phyloP scores from a whole-genome alignment of 2,888 invertebrate species.

The Pseudolycoriella hygida region DNA sequence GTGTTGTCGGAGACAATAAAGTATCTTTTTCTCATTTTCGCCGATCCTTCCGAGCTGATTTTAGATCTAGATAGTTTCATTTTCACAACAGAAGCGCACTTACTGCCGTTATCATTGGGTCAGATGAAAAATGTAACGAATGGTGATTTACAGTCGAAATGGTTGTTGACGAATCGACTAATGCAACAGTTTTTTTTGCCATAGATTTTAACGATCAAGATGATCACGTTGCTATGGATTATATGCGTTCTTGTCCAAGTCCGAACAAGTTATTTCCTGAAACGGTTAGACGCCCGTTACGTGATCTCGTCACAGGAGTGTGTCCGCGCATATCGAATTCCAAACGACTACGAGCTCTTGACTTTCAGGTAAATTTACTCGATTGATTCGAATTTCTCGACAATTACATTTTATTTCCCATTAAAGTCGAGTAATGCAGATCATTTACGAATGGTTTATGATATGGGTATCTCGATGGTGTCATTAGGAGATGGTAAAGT shows the following conservation, averaged over 20 bases:
- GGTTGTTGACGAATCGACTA: constrained; percentile 3
- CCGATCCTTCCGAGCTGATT: constrained; percentile 67
- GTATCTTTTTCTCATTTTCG: constrained; percentile 85
- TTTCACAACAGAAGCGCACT: constrained; percentile 88
- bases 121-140: constrained; percentile 37
- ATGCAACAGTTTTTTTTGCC: constrained; percentile 4
- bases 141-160: constrained; percentile 21
- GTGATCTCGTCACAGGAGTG: constrained; percentile 68
- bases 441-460: constrained; percentile 68
- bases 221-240: constrained; percentile 35
- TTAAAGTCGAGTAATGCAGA: constrained; percentile 59
- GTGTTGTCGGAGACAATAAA: constrained; percentile 96
- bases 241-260: constrained; percentile 61
- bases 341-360: constrained; percentile 47
- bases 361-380: constrained; percentile 35
- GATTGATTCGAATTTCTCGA: background rate
- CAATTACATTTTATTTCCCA: background rate
- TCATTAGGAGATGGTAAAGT: constrained; percentile 79
- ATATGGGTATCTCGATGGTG: constrained; percentile 90
- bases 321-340: constrained; percentile 44
- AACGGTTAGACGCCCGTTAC: constrained; percentile 64
- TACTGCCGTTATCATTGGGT: constrained; percentile 73
- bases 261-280: constrained; percentile 68
- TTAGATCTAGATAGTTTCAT: constrained; percentile 73
- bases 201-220: constrained; percentile 31